Evolutionary conservation across 2,888 invertebrate genomes (phyloP), one percentile per base, ranked within the genome.

Genomic region (Atethmia centrago): DNA sequence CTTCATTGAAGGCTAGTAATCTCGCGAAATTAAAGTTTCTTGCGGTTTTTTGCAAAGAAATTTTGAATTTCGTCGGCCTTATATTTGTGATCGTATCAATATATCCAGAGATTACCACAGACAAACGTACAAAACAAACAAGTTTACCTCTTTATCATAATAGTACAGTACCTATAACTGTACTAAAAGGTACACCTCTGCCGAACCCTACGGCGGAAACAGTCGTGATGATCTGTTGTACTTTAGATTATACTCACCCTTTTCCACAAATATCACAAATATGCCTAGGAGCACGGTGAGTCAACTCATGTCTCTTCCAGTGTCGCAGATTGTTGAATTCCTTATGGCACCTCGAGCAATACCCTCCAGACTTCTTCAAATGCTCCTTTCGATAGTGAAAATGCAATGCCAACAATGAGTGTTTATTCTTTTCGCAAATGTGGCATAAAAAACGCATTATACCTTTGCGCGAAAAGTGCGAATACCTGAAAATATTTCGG

Each of bases 341-440:
- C 77, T 88, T 91, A 56, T 86, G 77, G 66, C 94, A 94, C 19
- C 83, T 64, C 0, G 84, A 76, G 61, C 94, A 94, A 69, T 88
- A 80, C 0, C 94, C 94, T 2, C 94, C 93, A 0, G 63, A 67
- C 74, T 90, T 91, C 5, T 89, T 85, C 62, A 94, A 89, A 85
- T 94, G 94, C 3, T 80, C 84, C 7, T 87, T 86, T 71, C 94
- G 89, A 64, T 93, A 94, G 77, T 94, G 94, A 73, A 90, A 94
- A 81, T 94, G 89, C 9, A 94, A 82, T 0, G 82, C 76, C 1
- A 89, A 12, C n/a, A 74, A 21, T 36, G 63, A 36, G 79, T 72
- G 0, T 40, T 62, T 82, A 2, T 31, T 82, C 45, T 80, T 87
- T 42, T 88, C 55, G 71, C 94, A 94, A 64, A 87, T 82, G 45